Conservation (phyloP, 2,888 invertebrate species). For the Suillia variegata region DNA sequence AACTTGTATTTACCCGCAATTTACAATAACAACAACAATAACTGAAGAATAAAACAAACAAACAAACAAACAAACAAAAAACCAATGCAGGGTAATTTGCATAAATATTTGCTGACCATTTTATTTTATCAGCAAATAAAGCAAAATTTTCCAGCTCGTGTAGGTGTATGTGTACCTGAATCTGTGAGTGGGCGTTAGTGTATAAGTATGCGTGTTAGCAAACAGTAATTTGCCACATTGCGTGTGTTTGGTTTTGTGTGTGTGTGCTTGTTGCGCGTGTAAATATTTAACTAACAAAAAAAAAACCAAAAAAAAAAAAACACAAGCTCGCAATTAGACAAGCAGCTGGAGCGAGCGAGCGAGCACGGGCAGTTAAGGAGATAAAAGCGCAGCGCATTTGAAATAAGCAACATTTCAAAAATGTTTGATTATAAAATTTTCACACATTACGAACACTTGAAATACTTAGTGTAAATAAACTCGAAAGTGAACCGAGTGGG, state of each 20-base stretch:
- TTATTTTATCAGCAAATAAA: slow-evolving; percentile 8
- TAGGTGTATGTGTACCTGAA: too few species aligned
- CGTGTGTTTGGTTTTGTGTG: neutral
- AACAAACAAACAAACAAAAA: neutral
- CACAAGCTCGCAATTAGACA: too few species aligned
- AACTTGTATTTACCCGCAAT: too few species aligned
- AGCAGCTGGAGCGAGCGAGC: too few species aligned
- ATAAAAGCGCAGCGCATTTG: neutral
- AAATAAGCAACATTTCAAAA: neutral
- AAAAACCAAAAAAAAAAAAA: too few species aligned
- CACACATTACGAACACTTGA: neutral
- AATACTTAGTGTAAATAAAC: neutral
- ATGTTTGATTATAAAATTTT: neutral
- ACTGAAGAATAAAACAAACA: neutral
- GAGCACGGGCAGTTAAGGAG: neutral
- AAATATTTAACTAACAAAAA: slow-evolving; percentile 1
- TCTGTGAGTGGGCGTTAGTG: too few species aligned
- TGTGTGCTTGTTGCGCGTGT: neutral
- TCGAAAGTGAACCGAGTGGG: too few species aligned
- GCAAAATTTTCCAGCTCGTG: neutral
- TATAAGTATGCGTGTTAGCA: neutral
- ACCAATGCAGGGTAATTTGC: neutral
- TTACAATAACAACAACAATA: neutral
- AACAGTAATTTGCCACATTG: neutral
- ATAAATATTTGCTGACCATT: slow-evolving; percentile 12